A percentile compares a stretch with the other conserved stretches of the same genome.
phyloP scores from a whole-genome alignment of 2,113 vertebrate genomes.

The Platysternon megacephalum region DNA sequence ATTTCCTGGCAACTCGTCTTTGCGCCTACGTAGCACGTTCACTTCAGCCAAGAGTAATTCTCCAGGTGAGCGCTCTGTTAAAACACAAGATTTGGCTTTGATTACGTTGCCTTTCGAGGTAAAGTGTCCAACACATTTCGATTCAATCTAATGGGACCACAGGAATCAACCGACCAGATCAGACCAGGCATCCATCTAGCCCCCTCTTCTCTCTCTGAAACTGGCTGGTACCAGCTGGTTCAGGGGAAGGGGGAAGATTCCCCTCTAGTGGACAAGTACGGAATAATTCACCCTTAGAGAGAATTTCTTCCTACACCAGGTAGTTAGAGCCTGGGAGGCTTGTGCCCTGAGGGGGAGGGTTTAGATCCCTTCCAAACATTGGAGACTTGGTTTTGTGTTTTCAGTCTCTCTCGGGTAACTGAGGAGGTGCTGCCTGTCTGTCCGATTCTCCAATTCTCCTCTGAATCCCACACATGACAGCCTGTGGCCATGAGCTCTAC shows the following conservation, averaged over 20 bases:
- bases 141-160: neutral
- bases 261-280: neutral
- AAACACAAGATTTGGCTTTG: neutral
- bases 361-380: too few species aligned
- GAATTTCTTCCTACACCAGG: neutral
- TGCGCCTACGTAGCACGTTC: neutral
- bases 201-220: neutral
- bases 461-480: too few species aligned
- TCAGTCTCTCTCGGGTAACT: too few species aligned
- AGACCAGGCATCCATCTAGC: neutral
- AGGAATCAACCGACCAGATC: neutral
- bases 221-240: neutral
- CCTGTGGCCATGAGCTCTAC: too few species aligned
- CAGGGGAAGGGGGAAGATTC: neutral
- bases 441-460: too few species aligned
- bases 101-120: too few species aligned
- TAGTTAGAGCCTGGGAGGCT: too few species aligned
- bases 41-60: neutral
- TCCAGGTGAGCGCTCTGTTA: neutral
- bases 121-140: neutral
- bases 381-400: too few species aligned
- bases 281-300: neutral
- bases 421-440: too few species aligned
- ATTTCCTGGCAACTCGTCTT: neutral
- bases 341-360: too few species aligned